A percentile compares a stretch with the other conserved stretches of the same genome.
Conservation (phyloP, 2,113 vertebrate genomes). For the Theristicus caerulescens region DNA sequence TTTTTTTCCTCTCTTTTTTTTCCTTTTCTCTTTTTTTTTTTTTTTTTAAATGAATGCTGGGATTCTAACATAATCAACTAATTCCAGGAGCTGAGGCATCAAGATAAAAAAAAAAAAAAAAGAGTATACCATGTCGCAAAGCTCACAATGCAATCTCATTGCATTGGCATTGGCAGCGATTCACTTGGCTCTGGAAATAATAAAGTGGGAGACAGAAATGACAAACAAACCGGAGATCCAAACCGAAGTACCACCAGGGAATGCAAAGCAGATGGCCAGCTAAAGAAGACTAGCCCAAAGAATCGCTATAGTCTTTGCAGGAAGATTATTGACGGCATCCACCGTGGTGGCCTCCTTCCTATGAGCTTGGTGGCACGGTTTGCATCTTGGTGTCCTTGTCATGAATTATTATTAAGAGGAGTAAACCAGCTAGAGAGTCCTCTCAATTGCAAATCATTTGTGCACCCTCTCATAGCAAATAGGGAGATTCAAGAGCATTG, state of each 20-base stretch:
- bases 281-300: conserved; percentile 24
- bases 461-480: neutral
- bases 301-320: neutral
- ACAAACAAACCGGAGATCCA: conserved; percentile 56
- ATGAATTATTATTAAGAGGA: neutral
- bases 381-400: neutral
- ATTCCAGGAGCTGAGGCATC: conserved; percentile 57
- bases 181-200: conserved; percentile 66
- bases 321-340: neutral
- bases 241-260: conserved; percentile 47
- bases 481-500: neutral
- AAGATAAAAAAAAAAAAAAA: conserved; percentile 34
- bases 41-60: neutral
- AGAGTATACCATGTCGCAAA: conserved; percentile 39
- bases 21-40: neutral
- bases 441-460: neutral
- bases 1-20: neutral
- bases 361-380: neutral
- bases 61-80: conserved; percentile 36
- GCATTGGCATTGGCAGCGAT: conserved; percentile 48
- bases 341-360: neutral
- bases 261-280: conserved; percentile 59
- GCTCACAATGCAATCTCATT: conserved; percentile 65
- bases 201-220: conserved; percentile 61
- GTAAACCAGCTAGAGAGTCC: neutral